Evolutionary conservation across 2,888 invertebrate species (phyloP).

Genomic region (Machimus rusticus): DNA sequence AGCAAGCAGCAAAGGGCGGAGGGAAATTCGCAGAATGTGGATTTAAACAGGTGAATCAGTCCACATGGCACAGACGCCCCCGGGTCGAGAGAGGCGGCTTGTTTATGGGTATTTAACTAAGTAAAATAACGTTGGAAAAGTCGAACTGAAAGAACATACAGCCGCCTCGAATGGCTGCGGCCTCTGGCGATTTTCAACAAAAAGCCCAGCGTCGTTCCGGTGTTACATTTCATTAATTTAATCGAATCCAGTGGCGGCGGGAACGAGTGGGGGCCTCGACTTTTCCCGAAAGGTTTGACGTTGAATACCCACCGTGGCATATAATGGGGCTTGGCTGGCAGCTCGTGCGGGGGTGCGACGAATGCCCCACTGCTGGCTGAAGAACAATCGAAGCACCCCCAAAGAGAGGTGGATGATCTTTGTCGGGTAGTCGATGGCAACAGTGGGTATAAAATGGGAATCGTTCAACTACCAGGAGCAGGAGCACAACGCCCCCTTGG

Average conservation of each 20-base stretch:
- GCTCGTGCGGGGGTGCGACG: background rate
- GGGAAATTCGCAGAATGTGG: background rate
- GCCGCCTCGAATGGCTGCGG: background rate
- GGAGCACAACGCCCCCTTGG: background rate
- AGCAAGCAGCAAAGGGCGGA: background rate
- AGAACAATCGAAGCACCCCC: background rate
- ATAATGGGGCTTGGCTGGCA: background rate
- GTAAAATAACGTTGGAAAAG: background rate
- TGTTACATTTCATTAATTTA: conserved; percentile 28
- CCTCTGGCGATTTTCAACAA: background rate
- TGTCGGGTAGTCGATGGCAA: background rate
- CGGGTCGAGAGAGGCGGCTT: background rate
- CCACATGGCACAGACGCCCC: background rate
- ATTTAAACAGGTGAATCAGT: background rate
- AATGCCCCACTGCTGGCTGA: background rate
- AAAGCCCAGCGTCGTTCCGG: conserved; percentile 7
- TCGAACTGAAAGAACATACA: background rate
- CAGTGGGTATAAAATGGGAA: background rate
- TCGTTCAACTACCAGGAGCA: background rate
- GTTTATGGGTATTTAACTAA: conserved; percentile 3
- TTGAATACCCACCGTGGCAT: background rate
- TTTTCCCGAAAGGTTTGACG: background rate
- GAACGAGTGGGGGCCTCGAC: background rate
- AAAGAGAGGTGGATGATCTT: background rate
- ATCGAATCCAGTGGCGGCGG: conserved; percentile 3